Evolutionary conservation across 2,113 vertebrate species (phyloP), one percentile per base, ranked within the genome.

Genomic region (Eulacestoma nigropectus): DNA sequence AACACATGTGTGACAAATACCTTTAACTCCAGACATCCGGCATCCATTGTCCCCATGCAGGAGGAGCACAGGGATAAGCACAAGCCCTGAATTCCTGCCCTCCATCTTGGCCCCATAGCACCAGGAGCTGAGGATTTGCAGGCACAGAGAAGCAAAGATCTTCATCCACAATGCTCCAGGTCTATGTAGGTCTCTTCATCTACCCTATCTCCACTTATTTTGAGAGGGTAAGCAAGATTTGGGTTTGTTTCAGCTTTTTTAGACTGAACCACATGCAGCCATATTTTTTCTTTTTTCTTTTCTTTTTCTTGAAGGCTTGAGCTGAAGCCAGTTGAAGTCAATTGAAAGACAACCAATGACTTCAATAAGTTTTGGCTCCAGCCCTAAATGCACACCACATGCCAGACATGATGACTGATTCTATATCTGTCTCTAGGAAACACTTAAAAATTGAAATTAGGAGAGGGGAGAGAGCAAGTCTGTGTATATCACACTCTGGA

Each of bases 391-490:
- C 77, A 79, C 73, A 72, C 49, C 44, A 37, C 76, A 86, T 37
- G 90, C 64, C 73, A 97, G 80, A 92, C 68, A 0, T 46, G 60
- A 93, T 81, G 85, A 46, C 73, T 87, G 64, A 47, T 75, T 86
- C 76, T 94, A 6, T 83, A 89, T 89, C 81, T 79, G 82, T 94
- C 89, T 95, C 92, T 76, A 63, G 82, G 67, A 96, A 95, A 79
- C 73, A 91, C 64, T 96, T 91, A 93, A 93, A 94, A 79, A 77
- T 86, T 94, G 87, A 94, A 87, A 97, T 85, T 83, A 86, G 25
- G 53, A 74, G 69, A 93, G 46, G 69, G 81, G 91, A 96, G 78
- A 92, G 84, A 72, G 57, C 50, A 88, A 88, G 57, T 65, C 80
- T 90, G 41, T 79, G 39, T 90, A 90, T 78, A 92, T 63, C 84